Conservation (phyloP, 1,140 invertebrate genomes). For the Vollenhovia emeryi region DNA sequence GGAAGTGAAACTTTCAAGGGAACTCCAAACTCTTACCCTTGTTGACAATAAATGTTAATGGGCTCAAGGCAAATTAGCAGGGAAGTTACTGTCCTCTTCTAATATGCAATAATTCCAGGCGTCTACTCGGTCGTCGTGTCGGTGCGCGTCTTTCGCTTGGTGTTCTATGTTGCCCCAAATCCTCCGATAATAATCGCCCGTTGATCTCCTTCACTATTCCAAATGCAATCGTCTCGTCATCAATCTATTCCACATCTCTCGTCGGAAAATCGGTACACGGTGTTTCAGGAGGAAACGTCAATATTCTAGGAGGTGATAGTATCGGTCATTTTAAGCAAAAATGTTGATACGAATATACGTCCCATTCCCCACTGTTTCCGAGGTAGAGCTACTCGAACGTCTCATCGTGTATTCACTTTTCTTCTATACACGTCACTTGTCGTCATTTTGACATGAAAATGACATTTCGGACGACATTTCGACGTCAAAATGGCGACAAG, state of each 20-base stretch:
- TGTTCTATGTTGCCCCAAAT: slow-evolving; percentile 66
- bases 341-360: too few species aligned
- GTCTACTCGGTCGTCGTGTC: slow-evolving; percentile 66
- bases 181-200: slow-evolving; percentile 74
- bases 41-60: slow-evolving; percentile 7
- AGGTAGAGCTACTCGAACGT: too few species aligned
- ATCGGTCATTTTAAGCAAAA: too few species aligned
- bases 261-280: background rate
- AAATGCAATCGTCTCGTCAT: slow-evolving; percentile 44
- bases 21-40: slow-evolving; percentile 3
- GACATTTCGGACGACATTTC: too few species aligned
- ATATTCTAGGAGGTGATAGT: too few species aligned
- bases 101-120: slow-evolving; percentile 68
- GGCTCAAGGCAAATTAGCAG: slow-evolving; percentile 11
- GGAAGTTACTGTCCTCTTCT: background rate
- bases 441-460: too few species aligned
- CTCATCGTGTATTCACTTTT: too few species aligned
- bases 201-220: slow-evolving; percentile 35
- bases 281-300: too few species aligned
- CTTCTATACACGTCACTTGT: too few species aligned
- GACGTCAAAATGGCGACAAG: too few species aligned
- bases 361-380: too few species aligned
- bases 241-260: background rate
- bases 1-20: slow-evolving; percentile 3
- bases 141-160: slow-evolving; percentile 55